Base-by-base conservation (phyloP, 1,140 invertebrate species). In the Mercenaria mercenaria region DNA sequence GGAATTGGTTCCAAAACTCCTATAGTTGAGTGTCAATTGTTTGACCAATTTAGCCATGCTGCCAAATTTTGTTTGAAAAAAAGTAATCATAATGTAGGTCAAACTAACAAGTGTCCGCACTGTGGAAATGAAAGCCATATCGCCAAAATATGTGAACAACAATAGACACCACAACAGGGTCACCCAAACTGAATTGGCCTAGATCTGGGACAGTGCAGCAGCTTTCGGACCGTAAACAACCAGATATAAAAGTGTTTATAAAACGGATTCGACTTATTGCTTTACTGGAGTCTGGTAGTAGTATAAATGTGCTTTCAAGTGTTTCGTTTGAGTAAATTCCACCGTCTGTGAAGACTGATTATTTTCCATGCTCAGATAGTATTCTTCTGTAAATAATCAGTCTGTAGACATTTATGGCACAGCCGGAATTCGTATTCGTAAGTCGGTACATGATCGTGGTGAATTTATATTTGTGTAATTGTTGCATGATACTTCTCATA, bases 381-480 rank as follows among this genome's bases (percentile, higher is more conserved):
- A 52, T 85, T 11, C 1, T 52, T n/a, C 15, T 85, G 18, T 67
- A 67, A 72, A 47, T n/a, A 85, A 85, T 85, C 11, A 47, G 15
- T 29, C 47, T 52, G 69, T 85, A 0, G n/a, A 50, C 6, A 74
- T 85, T 11, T 72, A 39, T 85, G 67, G 4, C 29, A 85, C 64
- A 50, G 82, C 82, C n/a, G 74, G 15, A 32, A 74, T 85, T 20
- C 43, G 59, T 23, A n/a, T 72, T n/a, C 47, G 82, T 6, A 81
- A 37, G 50, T 64, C 50, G 2, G 1, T 59, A 39, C 20, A 56
- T 39, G 50, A 81, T 41, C 1, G 4, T 56, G 50, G 50, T 34
- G 0, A 61, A 8, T 37, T 10, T n/a, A 64, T 81, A 10, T 43
- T 59, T 79, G 88, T 89, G 11, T 76, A 89, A 64, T 23, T 89